A percentile compares a stretch with the other conserved stretches of the same genome.
These are phyloP conservation scores for Helicoverpa zea DNA, from an alignment of 1,140 invertebrate genomes.

Conservation along the genomic window DNA sequence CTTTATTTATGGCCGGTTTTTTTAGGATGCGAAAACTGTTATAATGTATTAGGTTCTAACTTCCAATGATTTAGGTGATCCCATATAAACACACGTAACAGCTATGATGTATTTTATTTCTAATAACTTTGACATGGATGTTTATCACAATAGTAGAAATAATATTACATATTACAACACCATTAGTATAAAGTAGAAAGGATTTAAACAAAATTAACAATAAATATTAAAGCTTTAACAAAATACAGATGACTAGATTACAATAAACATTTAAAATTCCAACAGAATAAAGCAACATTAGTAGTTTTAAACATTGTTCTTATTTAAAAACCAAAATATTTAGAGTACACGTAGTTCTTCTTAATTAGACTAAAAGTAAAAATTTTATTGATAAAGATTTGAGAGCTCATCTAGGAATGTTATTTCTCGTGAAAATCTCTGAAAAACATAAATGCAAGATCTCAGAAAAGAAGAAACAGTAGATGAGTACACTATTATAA, in stretches of 20 bases:
- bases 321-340: not conserved
- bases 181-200: slow-evolving; percentile 21
- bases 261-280: slow-evolving; percentile 31
- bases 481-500: not conserved
- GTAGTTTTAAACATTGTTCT: slow-evolving; percentile 2
- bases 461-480: not conserved
- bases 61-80: too few species aligned
- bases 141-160: slow-evolving; percentile 47
- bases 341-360: slow-evolving; percentile 1
- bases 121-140: slow-evolving; percentile 40
- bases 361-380: not conserved
- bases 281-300: slow-evolving; percentile 27
- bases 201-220: slow-evolving; percentile 8
- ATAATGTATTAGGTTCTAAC: too few species aligned
- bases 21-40: too few species aligned
- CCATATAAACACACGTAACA: not conserved
- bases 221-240: slow-evolving; percentile 38
- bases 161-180: slow-evolving; percentile 46
- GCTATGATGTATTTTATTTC: slow-evolving; percentile 23
- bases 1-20: too few species aligned
- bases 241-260: slow-evolving; percentile 43
- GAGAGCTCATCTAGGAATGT: not conserved
- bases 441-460: not conserved
- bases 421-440: not conserved
- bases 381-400: not conserved